phyloP scores from a whole-genome alignment of 2,113 vertebrate genomes.

The Steatornis caripensis region DNA sequence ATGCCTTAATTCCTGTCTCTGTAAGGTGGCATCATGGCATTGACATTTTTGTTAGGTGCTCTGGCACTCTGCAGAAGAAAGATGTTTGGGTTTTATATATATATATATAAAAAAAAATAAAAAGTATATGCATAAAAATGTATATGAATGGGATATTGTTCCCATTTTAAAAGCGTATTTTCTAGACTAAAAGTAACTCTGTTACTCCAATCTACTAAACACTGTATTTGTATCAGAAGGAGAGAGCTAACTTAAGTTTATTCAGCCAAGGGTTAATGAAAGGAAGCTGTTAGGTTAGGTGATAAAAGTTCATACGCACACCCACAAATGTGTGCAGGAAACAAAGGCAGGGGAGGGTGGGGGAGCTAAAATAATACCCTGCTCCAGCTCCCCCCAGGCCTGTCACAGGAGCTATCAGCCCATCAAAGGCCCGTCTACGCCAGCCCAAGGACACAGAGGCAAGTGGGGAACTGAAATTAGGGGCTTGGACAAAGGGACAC shows the following conservation, averaged over 20 bases:
- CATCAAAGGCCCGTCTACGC: background rate
- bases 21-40: background rate
- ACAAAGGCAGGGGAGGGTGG: background rate
- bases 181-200: background rate
- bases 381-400: background rate
- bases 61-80: background rate
- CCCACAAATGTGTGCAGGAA: background rate
- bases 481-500: background rate
- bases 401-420: background rate
- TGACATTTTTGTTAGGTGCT: background rate
- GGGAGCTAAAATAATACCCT: background rate
- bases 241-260: background rate
- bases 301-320: background rate
- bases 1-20: background rate
- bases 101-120: background rate
- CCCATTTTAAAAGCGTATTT: background rate
- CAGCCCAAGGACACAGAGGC: background rate
- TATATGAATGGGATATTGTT: background rate
- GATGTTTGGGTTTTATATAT: background rate
- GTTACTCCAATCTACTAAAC: background rate
- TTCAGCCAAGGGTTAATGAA: background rate
- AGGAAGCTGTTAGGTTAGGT: background rate
- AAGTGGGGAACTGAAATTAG: background rate
- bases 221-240: background rate
- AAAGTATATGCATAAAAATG: background rate